Base-by-base conservation (phyloP, 1,140 invertebrate genomes). In the Coboldia fuscipes region DNA sequence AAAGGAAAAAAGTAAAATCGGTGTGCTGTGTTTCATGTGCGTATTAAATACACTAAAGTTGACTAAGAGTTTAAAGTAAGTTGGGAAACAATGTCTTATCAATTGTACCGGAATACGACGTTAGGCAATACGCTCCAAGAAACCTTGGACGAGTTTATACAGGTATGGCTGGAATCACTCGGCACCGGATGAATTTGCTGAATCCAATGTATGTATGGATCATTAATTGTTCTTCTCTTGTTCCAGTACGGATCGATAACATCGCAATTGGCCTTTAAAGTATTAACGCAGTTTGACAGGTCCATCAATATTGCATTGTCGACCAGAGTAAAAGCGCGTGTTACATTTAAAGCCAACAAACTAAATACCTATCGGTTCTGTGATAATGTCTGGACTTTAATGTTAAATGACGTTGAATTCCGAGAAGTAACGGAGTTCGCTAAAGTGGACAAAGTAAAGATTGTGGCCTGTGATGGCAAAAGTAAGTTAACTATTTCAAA, bases 301-400 rank as follows among this genome's bases (percentile, higher is more conserved):
- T 80, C 83, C 34, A 96, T 98, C 38, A 98, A 97, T 54, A 77
- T 74, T 48, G 88, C 90, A 10, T 56, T 98, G 23, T 80, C 88
- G n/a, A 83, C 72, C 33, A 68, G 79, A 57, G 85, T 96, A 2
- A 94, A 89, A 55, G 85, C 84, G 27, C 69, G 86, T 47, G 66
- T 96, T 34, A 85, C 79, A 19, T 96, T 97, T 53, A 94, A 93
- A 75, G 88, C 89, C 42, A 85, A 83, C 22, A 94, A 94, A 68
- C 62, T 99, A 39, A 93, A 93, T 50, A 97, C 93, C 0, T 99
- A 98, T 57, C 70, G 94, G 46, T 99, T 97, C 63, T 99, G 94
- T 70, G 94, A 99, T 63, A 98, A 98, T 66, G 94, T 98, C 1
- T 98, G 94, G 94, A 98, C 93, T n/a, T 96, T 98, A 51, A 54